A percentile compares a stretch with the other conserved stretches of the same genome.
phyloP scores from a whole-genome alignment of 2,113 vertebrate species.

The Conger conger region DNA sequence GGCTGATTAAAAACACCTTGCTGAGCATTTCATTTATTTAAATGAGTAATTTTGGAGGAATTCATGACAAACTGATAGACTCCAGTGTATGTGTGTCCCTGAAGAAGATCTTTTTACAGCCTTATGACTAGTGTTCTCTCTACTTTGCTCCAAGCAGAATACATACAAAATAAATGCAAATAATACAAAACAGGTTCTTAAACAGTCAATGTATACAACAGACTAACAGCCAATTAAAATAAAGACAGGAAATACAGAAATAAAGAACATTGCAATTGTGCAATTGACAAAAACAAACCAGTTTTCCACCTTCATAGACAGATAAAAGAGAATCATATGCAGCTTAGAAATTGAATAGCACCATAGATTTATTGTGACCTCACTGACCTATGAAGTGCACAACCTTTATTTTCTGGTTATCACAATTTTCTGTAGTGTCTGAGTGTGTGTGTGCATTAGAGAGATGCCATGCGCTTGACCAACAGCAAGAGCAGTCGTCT shows the following conservation, averaged over 20 bases:
- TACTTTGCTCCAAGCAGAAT: not conserved
- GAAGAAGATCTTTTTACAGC: not conserved
- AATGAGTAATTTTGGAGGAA: not conserved
- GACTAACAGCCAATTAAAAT: not conserved
- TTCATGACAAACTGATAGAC: not conserved
- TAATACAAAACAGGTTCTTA: not conserved
- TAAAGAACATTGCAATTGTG: not conserved
- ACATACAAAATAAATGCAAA: too few species aligned
- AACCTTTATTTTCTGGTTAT: too few species aligned
- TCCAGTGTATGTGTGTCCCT: not conserved
- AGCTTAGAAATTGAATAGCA: not conserved
- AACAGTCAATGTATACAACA: not conserved
- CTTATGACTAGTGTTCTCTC: not conserved
- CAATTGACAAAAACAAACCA: not conserved
- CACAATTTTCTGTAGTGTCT: too few species aligned
- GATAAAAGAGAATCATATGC: not conserved
- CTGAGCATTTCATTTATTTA: not conserved
- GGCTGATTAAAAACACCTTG: not conserved
- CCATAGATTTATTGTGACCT: too few species aligned
- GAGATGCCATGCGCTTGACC: too few species aligned
- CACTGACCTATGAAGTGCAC: too few species aligned
- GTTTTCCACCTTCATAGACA: not conserved
- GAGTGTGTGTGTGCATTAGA: too few species aligned
- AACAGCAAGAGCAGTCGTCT: too few species aligned
- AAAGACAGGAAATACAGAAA: not conserved